Conservation (phyloP, 2,888 invertebrate genomes). For the Drosophila meridiana region DNA sequence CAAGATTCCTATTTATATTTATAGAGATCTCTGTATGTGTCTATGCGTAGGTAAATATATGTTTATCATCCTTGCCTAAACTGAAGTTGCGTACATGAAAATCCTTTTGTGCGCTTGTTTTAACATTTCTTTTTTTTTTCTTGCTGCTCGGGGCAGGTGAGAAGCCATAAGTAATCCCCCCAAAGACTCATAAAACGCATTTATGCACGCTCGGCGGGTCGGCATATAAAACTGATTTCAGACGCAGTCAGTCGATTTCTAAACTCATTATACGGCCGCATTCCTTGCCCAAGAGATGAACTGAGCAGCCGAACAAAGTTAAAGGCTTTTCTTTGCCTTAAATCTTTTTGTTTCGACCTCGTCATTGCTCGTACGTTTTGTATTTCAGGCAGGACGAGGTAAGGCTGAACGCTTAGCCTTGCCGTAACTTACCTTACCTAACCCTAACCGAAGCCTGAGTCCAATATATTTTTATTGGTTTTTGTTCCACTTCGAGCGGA, state of each 20-base stretch:
- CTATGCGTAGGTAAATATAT: constrained; percentile 4
- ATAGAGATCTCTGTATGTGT: not conserved
- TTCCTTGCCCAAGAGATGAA: constrained; percentile 1
- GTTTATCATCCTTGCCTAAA: not conserved
- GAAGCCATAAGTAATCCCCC: constrained; percentile 41
- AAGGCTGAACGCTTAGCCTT: constrained; percentile 9
- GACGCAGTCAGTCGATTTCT: constrained; percentile 5
- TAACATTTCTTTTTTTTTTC: not conserved
- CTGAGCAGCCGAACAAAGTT: constrained; percentile 9
- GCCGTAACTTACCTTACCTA: constrained; percentile 5
- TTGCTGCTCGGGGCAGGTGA: constrained; percentile 34
- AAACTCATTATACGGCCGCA: constrained; percentile 15
- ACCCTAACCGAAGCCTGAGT: constrained; percentile 6
- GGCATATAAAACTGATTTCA: constrained; percentile 43
- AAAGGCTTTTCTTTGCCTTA: constrained; percentile 23
- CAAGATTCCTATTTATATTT: constrained; percentile 11
- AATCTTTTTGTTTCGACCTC: constrained; percentile 21
- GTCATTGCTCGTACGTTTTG: constrained; percentile 24
- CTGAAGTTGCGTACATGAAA: constrained; percentile 33
- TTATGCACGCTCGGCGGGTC: constrained; percentile 36
- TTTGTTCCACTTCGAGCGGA: constrained; percentile 11
- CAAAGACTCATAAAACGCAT: constrained; percentile 48
- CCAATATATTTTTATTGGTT: constrained; percentile 23
- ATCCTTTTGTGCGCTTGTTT: constrained; percentile 44
- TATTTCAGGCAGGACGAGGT: constrained; percentile 10